A percentile compares a stretch with the other conserved stretches of the same genome.
These are phyloP conservation scores for Fragum sueziense DNA, from an alignment of 2,888 invertebrate genomes.

Conservation along the genomic window DNA sequence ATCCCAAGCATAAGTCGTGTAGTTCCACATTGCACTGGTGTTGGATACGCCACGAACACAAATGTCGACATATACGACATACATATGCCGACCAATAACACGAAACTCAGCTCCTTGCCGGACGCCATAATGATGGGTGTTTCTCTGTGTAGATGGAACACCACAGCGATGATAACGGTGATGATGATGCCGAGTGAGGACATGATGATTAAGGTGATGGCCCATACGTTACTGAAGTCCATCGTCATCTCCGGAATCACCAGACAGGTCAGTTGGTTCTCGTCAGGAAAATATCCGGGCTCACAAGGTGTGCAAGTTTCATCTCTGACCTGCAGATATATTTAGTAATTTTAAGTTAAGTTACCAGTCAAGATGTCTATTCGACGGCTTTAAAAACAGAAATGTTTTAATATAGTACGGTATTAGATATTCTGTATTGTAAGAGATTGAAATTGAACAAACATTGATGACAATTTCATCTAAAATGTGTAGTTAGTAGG, in stretches of 20 bases:
- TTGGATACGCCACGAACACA: slow-evolving; percentile 84
- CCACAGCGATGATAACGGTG: slow-evolving; percentile 83
- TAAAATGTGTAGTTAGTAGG: too few species aligned
- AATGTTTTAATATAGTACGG: too few species aligned
- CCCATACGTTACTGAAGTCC: slow-evolving; percentile 83
- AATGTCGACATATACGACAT: slow-evolving; percentile 84
- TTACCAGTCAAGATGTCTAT: too few species aligned
- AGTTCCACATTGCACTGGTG: slow-evolving; percentile 83
- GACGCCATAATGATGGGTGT: slow-evolving; percentile 86
- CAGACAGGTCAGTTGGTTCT: slow-evolving; percentile 81
- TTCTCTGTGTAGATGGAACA: slow-evolving; percentile 84
- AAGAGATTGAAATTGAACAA: too few species aligned
- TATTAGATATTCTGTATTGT: too few species aligned
- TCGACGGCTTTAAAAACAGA: too few species aligned
- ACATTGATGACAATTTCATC: too few species aligned
- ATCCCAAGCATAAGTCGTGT: slow-evolving; percentile 85
- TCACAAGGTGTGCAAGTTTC: slow-evolving; percentile 83
- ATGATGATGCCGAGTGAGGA: slow-evolving; percentile 83
- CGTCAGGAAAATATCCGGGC: slow-evolving; percentile 78
- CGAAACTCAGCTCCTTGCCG: slow-evolving; percentile 84
- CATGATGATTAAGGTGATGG: slow-evolving; percentile 80
- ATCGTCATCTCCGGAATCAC: slow-evolving; percentile 83
- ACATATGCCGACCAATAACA: slow-evolving; percentile 83
- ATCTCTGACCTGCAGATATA: slow-evolving; percentile 11
- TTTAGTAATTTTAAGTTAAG: too few species aligned